Conservation (phyloP, 2,888 invertebrate genomes). For the Pseudoips prasinana region DNA sequence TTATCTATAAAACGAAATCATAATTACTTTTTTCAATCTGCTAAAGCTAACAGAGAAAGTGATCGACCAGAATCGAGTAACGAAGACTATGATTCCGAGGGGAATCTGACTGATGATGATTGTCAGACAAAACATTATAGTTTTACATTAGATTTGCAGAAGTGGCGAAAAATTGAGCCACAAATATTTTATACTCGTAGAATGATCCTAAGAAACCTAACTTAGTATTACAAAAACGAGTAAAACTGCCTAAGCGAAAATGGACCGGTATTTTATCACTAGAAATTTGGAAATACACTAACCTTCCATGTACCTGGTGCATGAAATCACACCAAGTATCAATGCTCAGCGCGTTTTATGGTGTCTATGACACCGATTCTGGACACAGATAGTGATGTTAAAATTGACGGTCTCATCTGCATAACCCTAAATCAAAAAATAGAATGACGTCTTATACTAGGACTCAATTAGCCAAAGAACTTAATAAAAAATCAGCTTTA, state of each 20-base stretch:
- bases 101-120: conserved; percentile 2
- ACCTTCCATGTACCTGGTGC: not conserved
- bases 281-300: not conserved
- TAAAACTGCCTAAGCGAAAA: not conserved
- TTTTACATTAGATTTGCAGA: not conserved
- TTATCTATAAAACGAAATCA: conserved; percentile 2
- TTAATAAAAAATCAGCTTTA: too few species aligned
- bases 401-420: too few species aligned
- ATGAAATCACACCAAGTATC: not conserved
- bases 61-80: conserved; percentile 3
- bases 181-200: not conserved
- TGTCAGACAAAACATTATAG: conserved; percentile 1
- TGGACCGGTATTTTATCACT: not conserved
- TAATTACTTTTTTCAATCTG: conserved; percentile 2
- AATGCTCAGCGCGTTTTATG: too few species aligned
- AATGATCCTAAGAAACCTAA: not conserved
- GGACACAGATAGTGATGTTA: too few species aligned
- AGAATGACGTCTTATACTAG: too few species aligned
- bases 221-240: not conserved
- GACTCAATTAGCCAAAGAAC: too few species aligned
- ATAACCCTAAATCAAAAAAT: too few species aligned
- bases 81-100: conserved; percentile 1
- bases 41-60: conserved; percentile 1
- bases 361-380: too few species aligned
- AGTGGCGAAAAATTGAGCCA: not conserved